Evolutionary conservation across 2,888 invertebrate species (phyloP), one percentile per base, ranked within the genome.

Genomic region (Idaea aversata): DNA sequence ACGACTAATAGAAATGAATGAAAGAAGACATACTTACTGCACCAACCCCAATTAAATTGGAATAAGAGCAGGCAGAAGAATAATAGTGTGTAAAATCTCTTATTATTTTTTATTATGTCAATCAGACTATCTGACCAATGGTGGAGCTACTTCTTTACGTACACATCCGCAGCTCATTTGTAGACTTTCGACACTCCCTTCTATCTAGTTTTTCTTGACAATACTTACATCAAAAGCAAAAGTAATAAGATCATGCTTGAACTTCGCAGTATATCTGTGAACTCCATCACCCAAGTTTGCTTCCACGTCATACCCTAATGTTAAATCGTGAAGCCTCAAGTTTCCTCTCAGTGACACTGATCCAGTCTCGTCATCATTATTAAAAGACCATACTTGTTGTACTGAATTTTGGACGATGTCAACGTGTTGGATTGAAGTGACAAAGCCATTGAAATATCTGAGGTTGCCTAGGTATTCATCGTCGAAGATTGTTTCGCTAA

Each of bases 371-470:
- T 73, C 68, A 0, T 66, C 59, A 4, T 25, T 65, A 38, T 78
- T 75, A 66, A 73, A 75, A 0, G 68, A 15, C 90, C 90, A 91
- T 0, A 75, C 62, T 73, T 88, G 88, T 36, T 79, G 77, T 0
- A 90, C 76, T 0, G 80, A 75, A 2, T n/a, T 3, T 5, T 76
- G 70, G 0, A 76, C 15, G 2, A 90, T 75, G 67, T 86, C 86
- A 2, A 90, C 57, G 4, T 70, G 71, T 63, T 84, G 83, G 62
- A 90, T 81, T 1, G 88, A 79, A 3, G 78, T 71, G 0, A 88
- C 73, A 63, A 90, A 90, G 0, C 88, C 89, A n/a, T 90, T 83
- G 3, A 66, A 75, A 69, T 86, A 88, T 0, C 64, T 68, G 0
- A 85, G 75, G 0, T 66, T 75, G 5, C 88, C 90, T 3, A 47